Conservation (phyloP, 2,113 vertebrate species). For the Campylorhamphus procurvoides region DNA sequence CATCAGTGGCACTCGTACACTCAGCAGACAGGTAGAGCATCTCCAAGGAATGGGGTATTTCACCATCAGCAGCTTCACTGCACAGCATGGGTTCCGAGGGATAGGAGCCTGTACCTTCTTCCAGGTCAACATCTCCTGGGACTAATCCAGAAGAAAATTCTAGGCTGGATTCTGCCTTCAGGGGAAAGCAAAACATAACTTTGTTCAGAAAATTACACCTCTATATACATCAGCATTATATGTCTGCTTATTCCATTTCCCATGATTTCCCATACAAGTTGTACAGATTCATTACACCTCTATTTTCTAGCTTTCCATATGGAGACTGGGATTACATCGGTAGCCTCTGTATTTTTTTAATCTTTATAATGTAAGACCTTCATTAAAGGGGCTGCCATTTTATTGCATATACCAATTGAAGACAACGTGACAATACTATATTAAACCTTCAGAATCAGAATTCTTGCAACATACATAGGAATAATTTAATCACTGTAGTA, state of each 20-base stretch:
- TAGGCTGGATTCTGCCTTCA: slow-evolving; percentile 70
- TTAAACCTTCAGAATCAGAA: not conserved
- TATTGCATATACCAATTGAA: not conserved
- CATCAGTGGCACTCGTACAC: slow-evolving; percentile 76
- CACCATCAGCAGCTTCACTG: slow-evolving; percentile 83
- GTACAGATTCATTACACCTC: not conserved
- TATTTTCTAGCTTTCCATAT: not conserved
- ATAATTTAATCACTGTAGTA: not conserved
- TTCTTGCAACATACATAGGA: not conserved
- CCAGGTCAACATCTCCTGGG: slow-evolving; percentile 58
- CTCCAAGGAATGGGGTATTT: slow-evolving; percentile 88
- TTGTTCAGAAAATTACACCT: not conserved
- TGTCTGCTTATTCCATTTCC: not conserved
- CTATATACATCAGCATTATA: not conserved
- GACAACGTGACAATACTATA: not conserved
- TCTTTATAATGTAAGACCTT: not conserved
- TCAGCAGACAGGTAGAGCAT: slow-evolving; percentile 80
- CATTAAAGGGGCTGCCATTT: not conserved
- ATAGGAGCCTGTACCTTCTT: slow-evolving; percentile 47
- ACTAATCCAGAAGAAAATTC: slow-evolving; percentile 40
- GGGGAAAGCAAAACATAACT: not conserved
- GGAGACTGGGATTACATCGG: not conserved
- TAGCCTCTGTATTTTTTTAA: not conserved
- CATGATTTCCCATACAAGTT: not conserved
- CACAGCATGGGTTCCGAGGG: slow-evolving; percentile 90